phyloP scores from a whole-genome alignment of 2,888 invertebrate genomes.

The Lasioglossum oenotherae region DNA sequence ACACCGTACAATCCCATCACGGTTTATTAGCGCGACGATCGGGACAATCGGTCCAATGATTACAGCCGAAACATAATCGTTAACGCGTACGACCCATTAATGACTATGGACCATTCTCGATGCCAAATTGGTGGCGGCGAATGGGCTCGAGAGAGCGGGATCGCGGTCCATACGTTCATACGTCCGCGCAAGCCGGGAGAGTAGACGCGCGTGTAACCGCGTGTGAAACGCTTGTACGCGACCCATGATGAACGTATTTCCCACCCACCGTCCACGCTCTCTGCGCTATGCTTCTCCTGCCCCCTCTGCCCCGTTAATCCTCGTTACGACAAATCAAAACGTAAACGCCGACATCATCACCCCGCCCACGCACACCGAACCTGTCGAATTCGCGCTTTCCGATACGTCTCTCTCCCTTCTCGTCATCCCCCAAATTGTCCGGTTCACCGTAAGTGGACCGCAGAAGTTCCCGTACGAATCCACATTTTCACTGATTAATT shows the following conservation, averaged over 20 bases:
- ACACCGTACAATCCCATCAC: slow-evolving; percentile 69
- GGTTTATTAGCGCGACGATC: slow-evolving; percentile 83
- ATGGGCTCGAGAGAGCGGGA: slow-evolving; percentile 65
- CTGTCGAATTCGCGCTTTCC: slow-evolving; percentile 22
- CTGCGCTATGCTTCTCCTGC: neutral
- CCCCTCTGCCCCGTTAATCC: slow-evolving; percentile 63
- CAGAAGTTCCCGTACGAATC: slow-evolving; percentile 6
- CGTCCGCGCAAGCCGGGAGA: slow-evolving; percentile 79
- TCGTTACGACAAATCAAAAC: slow-evolving; percentile 73
- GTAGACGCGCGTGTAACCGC: slow-evolving; percentile 76
- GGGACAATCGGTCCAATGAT: slow-evolving; percentile 83
- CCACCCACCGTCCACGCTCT: slow-evolving; percentile 12
- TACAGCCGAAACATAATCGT: slow-evolving; percentile 84
- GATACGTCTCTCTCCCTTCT: slow-evolving; percentile 7
- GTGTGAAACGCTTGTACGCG: slow-evolving; percentile 81
- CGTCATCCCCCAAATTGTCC: slow-evolving; percentile 9
- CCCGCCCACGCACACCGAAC: neutral
- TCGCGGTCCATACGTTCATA: slow-evolving; percentile 84
- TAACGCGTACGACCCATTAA: slow-evolving; percentile 83
- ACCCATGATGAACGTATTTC: slow-evolving; percentile 68
- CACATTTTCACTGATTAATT: neutral
- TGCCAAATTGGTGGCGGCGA: slow-evolving; percentile 80
- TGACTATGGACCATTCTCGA: slow-evolving; percentile 81
- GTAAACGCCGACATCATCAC: slow-evolving; percentile 61
- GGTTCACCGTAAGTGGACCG: slow-evolving; percentile 15